These are phyloP conservation scores for Volucella zonaria DNA, from an alignment of 2,888 invertebrate species.

Conservation along the genomic window DNA sequence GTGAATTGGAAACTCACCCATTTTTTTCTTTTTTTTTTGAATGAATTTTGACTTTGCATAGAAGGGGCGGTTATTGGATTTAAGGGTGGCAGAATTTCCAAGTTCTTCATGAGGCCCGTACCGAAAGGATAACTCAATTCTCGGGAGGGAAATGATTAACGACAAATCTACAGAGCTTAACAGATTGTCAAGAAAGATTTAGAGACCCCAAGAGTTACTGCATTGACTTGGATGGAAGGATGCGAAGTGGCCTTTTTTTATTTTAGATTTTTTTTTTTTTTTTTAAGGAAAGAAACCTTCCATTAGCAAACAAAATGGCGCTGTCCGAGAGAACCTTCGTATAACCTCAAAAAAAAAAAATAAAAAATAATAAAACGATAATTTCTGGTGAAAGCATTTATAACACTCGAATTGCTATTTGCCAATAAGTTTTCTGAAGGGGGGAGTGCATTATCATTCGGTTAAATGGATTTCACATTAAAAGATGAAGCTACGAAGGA, in stretches of 20 bases:
- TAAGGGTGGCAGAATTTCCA: slow-evolving; percentile 22
- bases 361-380: slow-evolving; percentile 6
- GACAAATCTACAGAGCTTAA: slow-evolving; percentile 57
- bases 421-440: neutral
- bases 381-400: slow-evolving; percentile 35
- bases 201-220: slow-evolving; percentile 20
- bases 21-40: no score
- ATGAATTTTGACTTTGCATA: slow-evolving; percentile 49
- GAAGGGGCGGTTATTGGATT: slow-evolving; percentile 35
- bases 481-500: slow-evolving; percentile 40
- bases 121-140: slow-evolving; percentile 60
- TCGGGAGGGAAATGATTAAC: slow-evolving; percentile 61
- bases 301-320: slow-evolving; percentile 30
- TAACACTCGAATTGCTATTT: slow-evolving; percentile 48
- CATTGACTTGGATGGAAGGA: neutral
- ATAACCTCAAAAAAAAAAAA: no score
- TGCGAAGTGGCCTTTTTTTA: slow-evolving; percentile 28
- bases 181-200: slow-evolving; percentile 67
- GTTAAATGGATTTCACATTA: slow-evolving; percentile 54
- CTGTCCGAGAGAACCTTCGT: neutral
- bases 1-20: slow-evolving; percentile 19
- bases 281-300: neutral
- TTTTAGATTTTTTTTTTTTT: neutral
- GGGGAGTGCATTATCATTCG: slow-evolving; percentile 47
- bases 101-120: slow-evolving; percentile 35